Evolutionary conservation across 2,888 invertebrate genomes (phyloP), one percentile per base, ranked within the genome.

Genomic region (Perizoma affinitatum): DNA sequence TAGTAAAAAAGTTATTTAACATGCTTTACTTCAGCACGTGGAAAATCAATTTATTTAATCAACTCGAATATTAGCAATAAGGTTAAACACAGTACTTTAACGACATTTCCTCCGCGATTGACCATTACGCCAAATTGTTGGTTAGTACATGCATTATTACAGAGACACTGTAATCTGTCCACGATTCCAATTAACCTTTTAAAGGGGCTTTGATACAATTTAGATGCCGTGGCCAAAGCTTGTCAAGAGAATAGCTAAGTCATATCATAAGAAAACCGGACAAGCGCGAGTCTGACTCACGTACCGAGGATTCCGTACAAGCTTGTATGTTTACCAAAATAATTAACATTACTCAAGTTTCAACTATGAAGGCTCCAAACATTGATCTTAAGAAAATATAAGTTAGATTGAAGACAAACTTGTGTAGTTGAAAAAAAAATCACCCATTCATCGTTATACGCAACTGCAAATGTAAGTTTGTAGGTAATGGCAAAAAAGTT

Each of bases 161-260:
- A 76, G 73, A 70, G 84, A 87, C 84, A 86, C 80, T 73, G 71
- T 83, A 86, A 85, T 82, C 75, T 78, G 79, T 83, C 79, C 79
- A 74, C 74, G 74, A 68, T 68, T 69, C 66, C 75, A 75, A 82
- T 80, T 80, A 80, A 75, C 72, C 69, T 69, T 69, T 71, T 71
- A 67, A 70, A 69, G 66, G 59, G 64, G 67, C 79, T 83, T 80
- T 84, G 88, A 85, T 87, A 90, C 83, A 88, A 89, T 90, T 90
- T 90, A 87, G 87, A 88, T 84, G 80, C 78, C 77, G 75, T 70
- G 48, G 45, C 34, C 55, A 59, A 52, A 63, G 63, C 33, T 9
- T 41, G 38, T 34, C 0, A 9, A 38, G 6, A 58, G 1, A 46
- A 36, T 43, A 53, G 46, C 46, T 46, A 34, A 5, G 5, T 34